Percentiles rank a stretch among this genome's conserved stretches.
Conservation (phyloP, 2,113 vertebrate genomes). For the Eidolon helvum region DNA sequence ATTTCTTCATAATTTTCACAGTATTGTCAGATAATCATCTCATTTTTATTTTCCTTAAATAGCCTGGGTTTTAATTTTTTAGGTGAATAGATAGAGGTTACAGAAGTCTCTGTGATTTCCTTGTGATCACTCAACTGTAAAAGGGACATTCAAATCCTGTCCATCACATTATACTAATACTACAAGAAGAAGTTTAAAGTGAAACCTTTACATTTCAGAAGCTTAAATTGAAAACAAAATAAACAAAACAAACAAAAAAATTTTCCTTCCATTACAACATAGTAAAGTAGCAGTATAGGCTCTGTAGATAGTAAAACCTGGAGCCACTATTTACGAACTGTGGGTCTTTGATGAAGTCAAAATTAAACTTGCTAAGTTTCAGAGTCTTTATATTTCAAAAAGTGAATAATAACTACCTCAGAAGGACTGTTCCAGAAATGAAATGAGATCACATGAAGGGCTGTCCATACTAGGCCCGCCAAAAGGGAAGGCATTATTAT, state of each 20-base stretch:
- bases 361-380: slow-evolving; percentile 8
- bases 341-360: not conserved
- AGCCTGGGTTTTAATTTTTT: not conserved
- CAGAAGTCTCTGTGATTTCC: not conserved
- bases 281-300: not conserved
- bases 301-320: not conserved
- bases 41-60: not conserved
- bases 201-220: not conserved
- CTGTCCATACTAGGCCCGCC: not conserved
- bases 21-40: not conserved
- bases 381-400: not conserved
- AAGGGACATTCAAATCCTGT: not conserved
- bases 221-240: not conserved
- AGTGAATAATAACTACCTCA: not conserved
- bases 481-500: not conserved
- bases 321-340: not conserved
- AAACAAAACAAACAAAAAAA: not conserved
- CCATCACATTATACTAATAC: not conserved
- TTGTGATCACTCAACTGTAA: not conserved
- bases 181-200: not conserved
- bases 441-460: not conserved
- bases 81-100: not conserved
- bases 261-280: not conserved
- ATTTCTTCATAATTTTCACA: not conserved
- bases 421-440: not conserved